Conservation (phyloP, 2,888 invertebrate species). For the Antheraea yamamai region DNA sequence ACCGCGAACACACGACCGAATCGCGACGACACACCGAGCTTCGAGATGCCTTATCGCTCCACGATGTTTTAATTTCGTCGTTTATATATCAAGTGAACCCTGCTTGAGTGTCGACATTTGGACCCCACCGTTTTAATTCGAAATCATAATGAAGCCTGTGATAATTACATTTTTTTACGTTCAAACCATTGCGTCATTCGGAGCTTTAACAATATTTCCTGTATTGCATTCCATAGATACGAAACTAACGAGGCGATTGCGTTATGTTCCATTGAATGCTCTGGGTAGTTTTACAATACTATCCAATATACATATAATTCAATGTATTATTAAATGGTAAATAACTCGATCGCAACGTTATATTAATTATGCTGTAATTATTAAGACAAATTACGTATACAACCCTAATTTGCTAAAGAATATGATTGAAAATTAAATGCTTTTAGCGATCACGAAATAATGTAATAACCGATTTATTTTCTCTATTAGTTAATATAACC, state of each 20-base stretch:
- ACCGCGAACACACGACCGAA: slow-evolving; percentile 17
- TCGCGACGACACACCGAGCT: slow-evolving; percentile 27
- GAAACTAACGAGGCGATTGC: not conserved
- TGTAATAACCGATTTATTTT: not conserved
- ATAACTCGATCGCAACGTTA: not conserved
- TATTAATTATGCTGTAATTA: not conserved
- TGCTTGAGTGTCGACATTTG: slow-evolving; percentile 30
- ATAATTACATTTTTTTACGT: slow-evolving; percentile 37
- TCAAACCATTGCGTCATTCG: slow-evolving; percentile 10
- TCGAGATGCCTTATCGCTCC: slow-evolving; percentile 65
- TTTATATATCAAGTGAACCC: slow-evolving; percentile 28
- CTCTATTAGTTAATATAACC: not conserved
- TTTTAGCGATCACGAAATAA: not conserved
- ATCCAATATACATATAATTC: not conserved
- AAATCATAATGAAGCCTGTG: slow-evolving; percentile 48
- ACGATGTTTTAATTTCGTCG: slow-evolving; percentile 39
- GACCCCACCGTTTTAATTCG: slow-evolving; percentile 48
- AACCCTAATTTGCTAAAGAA: not conserved
- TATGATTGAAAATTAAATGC: not conserved
- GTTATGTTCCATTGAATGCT: not conserved
- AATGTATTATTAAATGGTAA: not conserved
- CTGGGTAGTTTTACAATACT: not conserved
- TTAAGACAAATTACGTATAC: not conserved
- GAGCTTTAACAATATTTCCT: slow-evolving; percentile 6
- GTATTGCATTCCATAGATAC: slow-evolving; percentile 11